Evolutionary conservation across 2,888 invertebrate species (phyloP).

Genomic region (Bugulina stolonifera): DNA sequence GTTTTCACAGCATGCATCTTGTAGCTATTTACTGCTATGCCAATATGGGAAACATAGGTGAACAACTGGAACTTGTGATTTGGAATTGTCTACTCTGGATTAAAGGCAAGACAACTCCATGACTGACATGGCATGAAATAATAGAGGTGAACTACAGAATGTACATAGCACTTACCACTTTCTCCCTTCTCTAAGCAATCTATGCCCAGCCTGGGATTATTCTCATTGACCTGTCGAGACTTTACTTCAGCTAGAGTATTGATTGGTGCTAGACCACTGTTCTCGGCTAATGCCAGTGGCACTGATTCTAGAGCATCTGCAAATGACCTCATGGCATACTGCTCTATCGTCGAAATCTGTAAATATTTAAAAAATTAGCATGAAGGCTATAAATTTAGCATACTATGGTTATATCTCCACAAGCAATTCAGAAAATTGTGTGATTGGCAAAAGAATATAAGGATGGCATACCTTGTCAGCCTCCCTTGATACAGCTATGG

Average conservation of each 20-base stretch:
- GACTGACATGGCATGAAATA: too few relatives aligned
- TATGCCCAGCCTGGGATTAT: conserved; percentile 80
- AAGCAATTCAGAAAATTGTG: too few relatives aligned
- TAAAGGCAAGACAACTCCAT: too few relatives aligned
- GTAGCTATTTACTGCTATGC: too few relatives aligned
- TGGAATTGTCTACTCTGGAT: too few relatives aligned
- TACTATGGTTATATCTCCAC: too few relatives aligned
- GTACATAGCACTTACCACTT: conserved; percentile 52
- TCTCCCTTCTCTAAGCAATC: conserved; percentile 85
- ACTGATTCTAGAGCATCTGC: conserved; percentile 91
- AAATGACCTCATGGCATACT: conserved; percentile 93
- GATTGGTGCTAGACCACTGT: conserved; percentile 87
- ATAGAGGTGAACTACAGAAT: too few relatives aligned
- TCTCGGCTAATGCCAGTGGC: conserved; percentile 92
- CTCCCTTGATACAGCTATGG: conserved; percentile 78
- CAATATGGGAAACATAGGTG: too few relatives aligned
- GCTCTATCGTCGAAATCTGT: conserved; percentile 76
- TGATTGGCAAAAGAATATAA: too few relatives aligned
- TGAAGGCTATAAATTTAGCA: neutral
- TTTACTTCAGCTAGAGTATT: conserved; percentile 80
- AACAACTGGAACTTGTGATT: too few relatives aligned
- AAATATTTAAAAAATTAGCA: conserved; percentile 27
- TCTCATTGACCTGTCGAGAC: conserved; percentile 76
- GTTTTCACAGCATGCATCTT: too few relatives aligned
- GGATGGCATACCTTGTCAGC: conserved; percentile 66